Conservation (phyloP, 2,113 vertebrate genomes). For the Numenius arquata region DNA sequence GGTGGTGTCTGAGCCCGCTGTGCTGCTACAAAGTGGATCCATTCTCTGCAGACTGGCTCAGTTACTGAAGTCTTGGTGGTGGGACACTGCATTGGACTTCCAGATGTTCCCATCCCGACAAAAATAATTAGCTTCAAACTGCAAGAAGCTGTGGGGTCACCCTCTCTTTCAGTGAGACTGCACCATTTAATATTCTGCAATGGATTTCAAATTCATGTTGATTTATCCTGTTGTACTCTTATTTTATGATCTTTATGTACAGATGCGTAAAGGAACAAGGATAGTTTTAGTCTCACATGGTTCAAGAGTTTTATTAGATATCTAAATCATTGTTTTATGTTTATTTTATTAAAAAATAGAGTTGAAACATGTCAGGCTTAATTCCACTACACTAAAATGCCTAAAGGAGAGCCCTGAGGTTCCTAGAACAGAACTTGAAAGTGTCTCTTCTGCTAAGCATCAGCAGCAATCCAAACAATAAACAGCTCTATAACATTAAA, state of each 20-base stretch:
- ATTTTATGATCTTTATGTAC: constrained; percentile 67
- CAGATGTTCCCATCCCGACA: constrained; percentile 84
- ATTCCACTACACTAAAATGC: constrained; percentile 73
- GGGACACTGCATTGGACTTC: constrained; percentile 82
- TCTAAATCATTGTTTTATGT: constrained; percentile 66
- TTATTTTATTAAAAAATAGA: constrained; percentile 68
- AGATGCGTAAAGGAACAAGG: constrained; percentile 67
- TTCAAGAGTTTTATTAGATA: constrained; percentile 68
- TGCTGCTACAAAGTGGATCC: constrained; percentile 86
- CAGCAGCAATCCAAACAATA: constrained; percentile 67
- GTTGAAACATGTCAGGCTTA: constrained; percentile 74
- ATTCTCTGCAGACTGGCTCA: constrained; percentile 86
- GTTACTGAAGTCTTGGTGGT: constrained; percentile 87
- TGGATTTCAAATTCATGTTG: constrained; percentile 75
- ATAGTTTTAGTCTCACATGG: constrained; percentile 55
- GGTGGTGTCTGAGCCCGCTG: constrained; percentile 89
- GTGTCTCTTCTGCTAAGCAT: constrained; percentile 73
- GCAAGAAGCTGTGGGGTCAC: constrained; percentile 72
- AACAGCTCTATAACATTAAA: constrained; percentile 45
- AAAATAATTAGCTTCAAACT: constrained; percentile 88
- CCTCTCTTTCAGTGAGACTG: constrained; percentile 70
- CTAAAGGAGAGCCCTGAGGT: constrained; percentile 71
- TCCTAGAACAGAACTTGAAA: constrained; percentile 67
- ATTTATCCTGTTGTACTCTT: constrained; percentile 71
- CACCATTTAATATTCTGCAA: constrained; percentile 71